Conservation (phyloP, 2,113 vertebrate species). For the Amia ocellicauda region DNA sequence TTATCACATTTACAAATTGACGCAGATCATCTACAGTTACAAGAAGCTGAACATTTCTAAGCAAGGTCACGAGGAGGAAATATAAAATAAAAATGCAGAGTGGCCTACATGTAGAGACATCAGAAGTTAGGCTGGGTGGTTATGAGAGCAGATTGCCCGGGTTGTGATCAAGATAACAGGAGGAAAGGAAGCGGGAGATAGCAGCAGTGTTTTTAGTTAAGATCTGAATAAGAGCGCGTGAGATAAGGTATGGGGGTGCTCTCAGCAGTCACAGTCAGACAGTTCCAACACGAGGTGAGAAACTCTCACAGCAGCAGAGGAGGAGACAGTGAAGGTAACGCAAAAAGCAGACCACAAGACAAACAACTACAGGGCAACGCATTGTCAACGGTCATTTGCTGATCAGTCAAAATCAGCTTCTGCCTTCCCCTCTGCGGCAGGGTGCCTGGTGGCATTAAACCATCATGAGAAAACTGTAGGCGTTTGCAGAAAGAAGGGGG, state of each 20-base stretch:
- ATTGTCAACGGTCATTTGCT: conserved; percentile 7
- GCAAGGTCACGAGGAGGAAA: no score
- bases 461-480: conserved; percentile 29
- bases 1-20: no score
- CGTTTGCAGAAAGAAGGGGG: neutral
- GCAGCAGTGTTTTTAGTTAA: neutral
- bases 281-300: conserved; percentile 13
- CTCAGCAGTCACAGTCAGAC: neutral
- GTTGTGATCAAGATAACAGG: no score
- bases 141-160: no score
- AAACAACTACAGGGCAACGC: neutral
- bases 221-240: conserved; percentile 9
- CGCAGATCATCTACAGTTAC: no score
- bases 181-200: neutral
- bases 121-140: no score
- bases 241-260: neutral
- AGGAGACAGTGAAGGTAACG: neutral
- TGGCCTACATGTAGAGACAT: no score
- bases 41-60: no score
- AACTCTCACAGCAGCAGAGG: neutral
- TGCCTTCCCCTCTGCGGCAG: neutral
- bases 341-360: conserved; percentile 9
- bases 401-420: neutral
- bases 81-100: no score
- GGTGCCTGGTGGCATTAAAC: neutral